phyloP scores from a whole-genome alignment of 2,113 vertebrate genomes.

The Hypomesus transpacificus region DNA sequence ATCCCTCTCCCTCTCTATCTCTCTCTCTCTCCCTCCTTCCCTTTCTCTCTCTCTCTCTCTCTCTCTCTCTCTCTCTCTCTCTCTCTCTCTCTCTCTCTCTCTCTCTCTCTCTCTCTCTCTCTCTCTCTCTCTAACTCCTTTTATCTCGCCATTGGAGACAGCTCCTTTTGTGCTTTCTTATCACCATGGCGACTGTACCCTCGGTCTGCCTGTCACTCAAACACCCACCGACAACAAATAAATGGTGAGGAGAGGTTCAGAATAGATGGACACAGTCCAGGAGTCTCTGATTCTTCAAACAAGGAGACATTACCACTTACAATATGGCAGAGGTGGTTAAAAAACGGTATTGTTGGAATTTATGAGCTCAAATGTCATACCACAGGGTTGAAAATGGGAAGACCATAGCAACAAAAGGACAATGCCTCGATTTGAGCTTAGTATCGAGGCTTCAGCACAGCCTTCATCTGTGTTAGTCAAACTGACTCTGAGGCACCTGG shows the following conservation, averaged over 20 bases:
- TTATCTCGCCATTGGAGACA: too few species aligned
- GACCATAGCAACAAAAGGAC: too few species aligned
- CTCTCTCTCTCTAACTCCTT: not conserved
- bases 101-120: not conserved
- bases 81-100: not conserved
- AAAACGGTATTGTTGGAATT: too few species aligned
- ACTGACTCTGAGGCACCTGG: constrained; percentile 40
- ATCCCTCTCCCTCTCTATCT: constrained; percentile 46
- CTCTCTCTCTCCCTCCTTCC: not conserved
- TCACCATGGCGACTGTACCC: not conserved
- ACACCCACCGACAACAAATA: not conserved
- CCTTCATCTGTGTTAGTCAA: constrained; percentile 23
- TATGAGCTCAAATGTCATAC: too few species aligned
- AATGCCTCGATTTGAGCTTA: too few species aligned
- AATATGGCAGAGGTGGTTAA: too few species aligned
- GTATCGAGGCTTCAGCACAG: too few species aligned
- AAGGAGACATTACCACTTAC: too few species aligned
- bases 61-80: not conserved
- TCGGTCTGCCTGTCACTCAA: not conserved
- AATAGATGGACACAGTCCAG: too few species aligned
- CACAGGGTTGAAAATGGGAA: too few species aligned
- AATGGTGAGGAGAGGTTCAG: too few species aligned
- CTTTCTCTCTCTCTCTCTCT: not conserved
- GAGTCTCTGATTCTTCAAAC: too few species aligned
- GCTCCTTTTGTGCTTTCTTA: not conserved